Conservation (phyloP, 2,113 vertebrate species). For the Sus scrofa region T2T-Sscrofa CM000826.6:30829501-30830000, state of each 20-base stretch:
- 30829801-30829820: neutral
- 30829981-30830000: neutral
- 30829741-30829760: neutral
- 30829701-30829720: neutral
- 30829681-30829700: neutral
- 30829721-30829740: neutral
- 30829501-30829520: neutral
- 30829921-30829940: neutral
- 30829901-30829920: neutral
- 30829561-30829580: neutral
- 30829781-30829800: neutral
- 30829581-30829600: neutral
- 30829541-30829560: neutral
- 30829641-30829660: neutral
- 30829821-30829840: neutral
- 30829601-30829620: neutral
- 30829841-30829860: neutral
- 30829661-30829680: neutral
- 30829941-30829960: neutral
- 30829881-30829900: neutral
- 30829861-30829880: neutral
- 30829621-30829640: neutral
- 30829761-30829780: neutral
- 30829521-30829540: neutral
- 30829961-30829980: neutral